A percentile compares a stretch with the other conserved stretches of the same genome.
Evolutionary conservation across 2,888 invertebrate species (phyloP).

Genomic region (Folsomia manolachei): DNA sequence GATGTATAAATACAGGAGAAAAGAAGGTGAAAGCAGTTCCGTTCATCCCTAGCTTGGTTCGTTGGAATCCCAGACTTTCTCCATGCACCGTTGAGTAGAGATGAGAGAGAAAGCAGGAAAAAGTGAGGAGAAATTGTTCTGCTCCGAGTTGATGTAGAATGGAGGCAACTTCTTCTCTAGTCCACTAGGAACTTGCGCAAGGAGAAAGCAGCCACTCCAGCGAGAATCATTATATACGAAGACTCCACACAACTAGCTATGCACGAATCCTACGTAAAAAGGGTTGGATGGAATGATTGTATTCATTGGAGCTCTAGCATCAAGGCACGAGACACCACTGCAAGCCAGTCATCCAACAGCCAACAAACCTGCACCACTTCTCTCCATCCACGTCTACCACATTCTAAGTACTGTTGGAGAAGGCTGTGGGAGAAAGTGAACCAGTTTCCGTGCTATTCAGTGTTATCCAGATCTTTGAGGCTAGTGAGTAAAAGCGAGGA

Average conservation of each 20-base stretch:
- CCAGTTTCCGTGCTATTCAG: not conserved
- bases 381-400: too few relatives aligned
- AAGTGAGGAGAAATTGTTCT: too few relatives aligned
- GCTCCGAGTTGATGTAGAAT: too few relatives aligned
- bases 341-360: not conserved
- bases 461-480: not conserved
- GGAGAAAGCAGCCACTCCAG: not conserved
- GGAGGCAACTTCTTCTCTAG: not conserved
- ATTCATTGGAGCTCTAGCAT: slow-evolving; percentile 17
- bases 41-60: not conserved
- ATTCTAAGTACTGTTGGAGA: too few relatives aligned
- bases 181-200: not conserved
- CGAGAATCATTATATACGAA: not conserved
- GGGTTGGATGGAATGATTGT: not conserved
- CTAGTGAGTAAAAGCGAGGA: slow-evolving; percentile 1
- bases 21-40: not conserved
- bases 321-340: not conserved
- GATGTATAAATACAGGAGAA: too few relatives aligned
- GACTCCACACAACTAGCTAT: not conserved
- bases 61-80: not conserved
- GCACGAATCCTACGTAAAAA: slow-evolving; percentile 2
- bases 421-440: not conserved
- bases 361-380: too few relatives aligned
- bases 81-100: not conserved
- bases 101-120: not conserved